Evolutionary conservation across 2,888 invertebrate species (phyloP), one percentile per base, ranked within the genome.

Genomic region (Drosophila flavopinicola): DNA sequence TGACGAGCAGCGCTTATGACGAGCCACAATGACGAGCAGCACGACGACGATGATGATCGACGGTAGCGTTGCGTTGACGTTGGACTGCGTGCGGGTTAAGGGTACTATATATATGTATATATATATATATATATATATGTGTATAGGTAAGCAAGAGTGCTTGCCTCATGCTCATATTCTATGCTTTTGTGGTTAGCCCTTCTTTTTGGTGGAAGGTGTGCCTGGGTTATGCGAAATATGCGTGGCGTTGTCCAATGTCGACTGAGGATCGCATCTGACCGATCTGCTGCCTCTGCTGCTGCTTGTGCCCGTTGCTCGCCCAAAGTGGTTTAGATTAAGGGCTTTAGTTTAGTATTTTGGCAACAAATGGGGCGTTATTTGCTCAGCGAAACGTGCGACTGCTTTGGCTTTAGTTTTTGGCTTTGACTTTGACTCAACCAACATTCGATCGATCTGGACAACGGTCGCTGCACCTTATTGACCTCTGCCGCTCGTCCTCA

Each of bases 251-350:
- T 76, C 45, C 20, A 30, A 20, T 45, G 45, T 58, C 58, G 49
- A 76, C 61, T 67, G 66, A 44, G 70, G 75, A 85, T 85, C 86
- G 75, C 30, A 76, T 86, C 82, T 70, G 25, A 20, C 2, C 20
- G 20, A 20, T 20, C 45, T 47, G 25, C 17, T 51, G 10, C 47
- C 33, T 13, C 32, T 32, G 15, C 24, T 52, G 25, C 20, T 32
- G 32, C 23, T 17, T 3, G 17, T 33, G 33, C 37, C 57, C 47
- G 38, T 61, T 66, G 66, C 65, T 69, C 75, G 88, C 87, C 85
- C 85, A 84, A 86, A 84, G 88, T 86, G 88, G 80, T 86, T 86
- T 86, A 84, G 88, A 84, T 84, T 84, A 84, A 86, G 85, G 88
- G 84, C 75, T 84, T 84, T 76, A 76, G 78, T 82, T 59, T 65